Conservation (phyloP, 2,888 invertebrate genomes). For the Caenorhabditis sp. region DNA sequence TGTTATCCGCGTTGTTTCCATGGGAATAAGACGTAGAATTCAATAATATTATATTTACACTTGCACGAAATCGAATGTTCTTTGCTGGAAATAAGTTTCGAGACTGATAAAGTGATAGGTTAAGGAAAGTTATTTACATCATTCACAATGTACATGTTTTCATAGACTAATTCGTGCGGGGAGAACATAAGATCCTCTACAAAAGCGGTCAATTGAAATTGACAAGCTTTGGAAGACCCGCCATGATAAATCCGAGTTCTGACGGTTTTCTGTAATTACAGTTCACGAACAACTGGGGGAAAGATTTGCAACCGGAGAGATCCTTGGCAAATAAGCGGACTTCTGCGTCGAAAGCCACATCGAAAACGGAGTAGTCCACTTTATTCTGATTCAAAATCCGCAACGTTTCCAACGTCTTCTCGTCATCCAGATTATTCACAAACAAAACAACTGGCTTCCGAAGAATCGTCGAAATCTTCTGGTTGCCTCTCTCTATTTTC, state of each 20-base stretch:
- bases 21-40: too few species aligned
- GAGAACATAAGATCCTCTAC: too few species aligned
- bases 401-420: constrained; percentile 9
- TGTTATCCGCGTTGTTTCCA: too few species aligned
- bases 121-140: too few species aligned
- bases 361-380: constrained; percentile 21
- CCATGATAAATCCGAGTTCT: neutral
- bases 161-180: too few species aligned
- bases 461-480: constrained; percentile 16
- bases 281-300: constrained; percentile 26
- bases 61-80: too few species aligned
- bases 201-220: too few species aligned
- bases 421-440: constrained; percentile 24
- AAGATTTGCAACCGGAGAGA: constrained; percentile 34
- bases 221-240: neutral
- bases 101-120: too few species aligned
- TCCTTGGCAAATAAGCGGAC: constrained; percentile 7
- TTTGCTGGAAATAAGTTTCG: too few species aligned
- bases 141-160: too few species aligned
- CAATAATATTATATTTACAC: too few species aligned
- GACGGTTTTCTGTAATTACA: constrained; percentile 9
- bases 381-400: constrained; percentile 13
- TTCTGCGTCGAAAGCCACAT: constrained; percentile 16
- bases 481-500: constrained; percentile 3
- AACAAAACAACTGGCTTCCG: constrained; percentile 21